These are phyloP conservation scores for Chionodraco myersi DNA, from an alignment of 2,113 vertebrate species.

Conservation along the genomic window DNA sequence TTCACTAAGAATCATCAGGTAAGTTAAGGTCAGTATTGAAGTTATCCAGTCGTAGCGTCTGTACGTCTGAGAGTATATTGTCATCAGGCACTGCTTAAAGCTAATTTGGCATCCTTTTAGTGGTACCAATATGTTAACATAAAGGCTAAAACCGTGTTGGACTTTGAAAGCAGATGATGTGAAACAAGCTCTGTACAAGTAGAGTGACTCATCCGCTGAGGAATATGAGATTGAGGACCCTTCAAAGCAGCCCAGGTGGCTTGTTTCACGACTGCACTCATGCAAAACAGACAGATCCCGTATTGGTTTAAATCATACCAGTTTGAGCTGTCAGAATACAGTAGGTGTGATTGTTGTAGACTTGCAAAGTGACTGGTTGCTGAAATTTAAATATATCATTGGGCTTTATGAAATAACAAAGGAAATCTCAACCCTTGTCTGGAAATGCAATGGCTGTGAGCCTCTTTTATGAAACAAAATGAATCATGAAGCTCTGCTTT, in stretches of 20 bases:
- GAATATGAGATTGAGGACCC: conserved; percentile 15
- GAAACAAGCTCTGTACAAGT: conserved; percentile 2
- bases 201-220: not conserved
- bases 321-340: conserved; percentile 15
- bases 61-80: not conserved
- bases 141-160: no score
- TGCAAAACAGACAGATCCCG: conserved; percentile 8
- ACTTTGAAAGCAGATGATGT: not conserved
- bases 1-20: not conserved
- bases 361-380: conserved; percentile 9
- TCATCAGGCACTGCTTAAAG: not conserved
- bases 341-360: conserved; percentile 7
- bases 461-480: not conserved
- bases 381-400: not conserved
- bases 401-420: not conserved
- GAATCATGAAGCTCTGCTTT: not conserved
- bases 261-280: conserved; percentile 27
- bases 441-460: not conserved
- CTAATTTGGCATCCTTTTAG: not conserved
- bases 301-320: conserved; percentile 15
- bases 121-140: no score
- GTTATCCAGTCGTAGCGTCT: not conserved
- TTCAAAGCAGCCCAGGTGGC: conserved; percentile 26
- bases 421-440: not conserved
- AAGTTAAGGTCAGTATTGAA: not conserved